Evolutionary conservation across 2,113 vertebrate genomes (phyloP), one percentile per base, ranked within the genome.

Genomic region (Zapus hudsonius): DNA sequence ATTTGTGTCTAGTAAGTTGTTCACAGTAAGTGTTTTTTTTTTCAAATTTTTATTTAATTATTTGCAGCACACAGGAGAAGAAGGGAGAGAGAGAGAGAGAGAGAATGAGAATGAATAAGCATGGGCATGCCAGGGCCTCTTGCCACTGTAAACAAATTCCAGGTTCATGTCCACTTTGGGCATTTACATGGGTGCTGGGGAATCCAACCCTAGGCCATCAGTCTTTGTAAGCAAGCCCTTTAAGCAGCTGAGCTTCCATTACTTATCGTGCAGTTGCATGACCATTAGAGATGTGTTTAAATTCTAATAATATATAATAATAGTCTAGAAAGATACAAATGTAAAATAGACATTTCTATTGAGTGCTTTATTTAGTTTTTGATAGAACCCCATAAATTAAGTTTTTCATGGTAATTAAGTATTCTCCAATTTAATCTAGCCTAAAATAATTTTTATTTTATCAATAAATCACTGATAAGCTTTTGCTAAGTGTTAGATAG

Each of bases 271-370:
- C 16, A 95, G 4, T 72, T 70, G 25, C 84, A 57, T 3, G 2
- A 55, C 7, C 80, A 76, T 88, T 73, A 63, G 13, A 82, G 19
- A 79, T 92, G 11, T n/a, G 19, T 64, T 17, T 75, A 84, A 85
- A 61, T 40, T 27, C 25, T 82, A 74, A 92, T 67, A 70, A 61
- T 95, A 91, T 72, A 63, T 93, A 84, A 38, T 85, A 94, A 23
- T 63, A 64, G 12, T 61, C 4, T 36, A 59, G 29, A 42, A 52
- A 55, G 47, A 80, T 84, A 6, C 22, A 79, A 0, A 52, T 89
- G 1, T 84, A 82, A 92, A 95, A 33, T 80, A 59, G 3, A 61
- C 47, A 79, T 75, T 92, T 85, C 44, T 92, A 1, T 94, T 74
- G 25, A 70, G 59, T 33, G 15, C 83, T 64, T 88, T 85, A 61